Base-by-base conservation (phyloP, 2,888 invertebrate species). In the Thymelicus sylvestris region DNA sequence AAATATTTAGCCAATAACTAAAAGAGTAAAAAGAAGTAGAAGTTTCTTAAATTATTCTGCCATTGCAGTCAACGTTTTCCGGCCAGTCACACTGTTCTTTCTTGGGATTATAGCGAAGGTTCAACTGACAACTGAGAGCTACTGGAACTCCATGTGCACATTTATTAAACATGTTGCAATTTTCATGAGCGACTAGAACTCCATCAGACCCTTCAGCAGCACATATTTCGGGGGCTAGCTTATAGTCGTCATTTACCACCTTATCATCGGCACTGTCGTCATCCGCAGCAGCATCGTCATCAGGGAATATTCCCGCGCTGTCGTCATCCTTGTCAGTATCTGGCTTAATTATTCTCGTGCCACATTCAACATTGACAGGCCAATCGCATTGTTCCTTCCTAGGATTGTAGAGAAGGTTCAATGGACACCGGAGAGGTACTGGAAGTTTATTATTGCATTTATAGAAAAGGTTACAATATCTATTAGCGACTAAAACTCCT, bases 401-500 rank as follows among this genome's bases (percentile, higher is more conserved):
- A 0, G 82, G 79, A 68, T 86, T 83, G 73, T 78, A 88, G 7
- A 83, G 66, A 8, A 86, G 78, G 19, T 67, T 72, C 6, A 61
- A 69, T 2, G 80, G 77, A 52, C 88, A 88, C 6, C 3, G 63
- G 6, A 78, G 4, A 0, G 79, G 62, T 0, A 85, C 76, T 4
- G 85, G 83, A 8, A 57, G 13, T 6, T 85, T 81, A 39, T 77
- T 15, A 12, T 41, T 41, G 47, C 88, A 88, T 61, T 78, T 79
- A 69, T 87, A 87, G 62, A 80, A 86, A 63, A 80, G 71, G 50
- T 82, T 80, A 72, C 87, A 87, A 48, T 76, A 75, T 75, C 83
- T 79, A 64, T 86, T 83, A 15, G 83, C 80, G 1, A 85, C 73
- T 0, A 85, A 70, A 0, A 75, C 64, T 0, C 83, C 83, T 3